A percentile compares a stretch with the other conserved stretches of the same genome.
phyloP scores from a whole-genome alignment of 2,888 invertebrate species.

The Philereme transversata region DNA sequence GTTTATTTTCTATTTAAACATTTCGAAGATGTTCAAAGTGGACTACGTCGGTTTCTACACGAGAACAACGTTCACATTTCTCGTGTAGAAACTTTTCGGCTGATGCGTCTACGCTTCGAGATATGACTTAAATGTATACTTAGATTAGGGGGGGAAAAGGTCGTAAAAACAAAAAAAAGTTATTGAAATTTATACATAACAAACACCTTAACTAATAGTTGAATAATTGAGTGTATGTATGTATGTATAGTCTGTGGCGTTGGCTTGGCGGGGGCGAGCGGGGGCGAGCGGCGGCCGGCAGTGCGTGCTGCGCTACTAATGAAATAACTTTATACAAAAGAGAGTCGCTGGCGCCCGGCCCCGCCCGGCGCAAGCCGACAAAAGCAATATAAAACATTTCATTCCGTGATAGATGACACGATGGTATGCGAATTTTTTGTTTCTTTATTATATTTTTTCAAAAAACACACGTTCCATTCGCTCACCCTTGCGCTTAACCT shows the following conservation, averaged over 20 bases:
- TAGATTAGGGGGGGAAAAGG: constrained; percentile 81
- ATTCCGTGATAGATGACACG: constrained; percentile 82
- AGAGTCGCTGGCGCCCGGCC: constrained; percentile 45
- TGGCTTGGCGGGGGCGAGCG: constrained; percentile 44
- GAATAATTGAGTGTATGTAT: constrained; percentile 79
- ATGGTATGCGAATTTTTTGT: constrained; percentile 78
- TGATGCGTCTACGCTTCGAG: constrained; percentile 81
- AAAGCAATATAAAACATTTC: constrained; percentile 82
- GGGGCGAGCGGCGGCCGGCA: constrained; percentile 50
- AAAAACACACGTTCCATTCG: constrained; percentile 82
- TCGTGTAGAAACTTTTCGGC: constrained; percentile 68
- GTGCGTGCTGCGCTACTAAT: constrained; percentile 57
- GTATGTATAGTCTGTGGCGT: constrained; percentile 45
- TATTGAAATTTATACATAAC: constrained; percentile 80
- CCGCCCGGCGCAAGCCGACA: constrained; percentile 60
- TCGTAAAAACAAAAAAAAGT: constrained; percentile 81
- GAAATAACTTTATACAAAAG: constrained; percentile 76
- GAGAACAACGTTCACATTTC: constrained; percentile 65
- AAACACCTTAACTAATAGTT: constrained; percentile 83
- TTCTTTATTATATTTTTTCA: constrained; percentile 60
- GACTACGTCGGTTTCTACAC: constrained; percentile 76
- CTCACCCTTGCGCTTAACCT: constrained; percentile 82
- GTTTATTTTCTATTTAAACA: constrained; percentile 81
- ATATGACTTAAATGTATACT: constrained; percentile 83
- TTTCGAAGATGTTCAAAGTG: constrained; percentile 81